Evolutionary conservation across 2,888 invertebrate genomes (phyloP), one percentile per base, ranked within the genome.

Genomic region (Tillus elongatus): DNA sequence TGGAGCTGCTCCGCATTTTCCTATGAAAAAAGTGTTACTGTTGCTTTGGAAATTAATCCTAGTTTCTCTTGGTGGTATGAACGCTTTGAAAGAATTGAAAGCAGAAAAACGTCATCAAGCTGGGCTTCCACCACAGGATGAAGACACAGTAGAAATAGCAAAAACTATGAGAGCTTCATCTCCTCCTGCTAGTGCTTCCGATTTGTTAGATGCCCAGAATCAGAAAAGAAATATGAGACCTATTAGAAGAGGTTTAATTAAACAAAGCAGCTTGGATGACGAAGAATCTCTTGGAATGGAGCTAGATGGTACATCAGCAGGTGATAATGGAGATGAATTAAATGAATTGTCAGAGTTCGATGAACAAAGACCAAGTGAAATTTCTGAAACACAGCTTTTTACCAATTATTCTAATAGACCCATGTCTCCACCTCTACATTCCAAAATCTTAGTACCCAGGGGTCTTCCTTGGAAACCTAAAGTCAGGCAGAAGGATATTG

Each of bases 11-110:
- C 92, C 96, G 10, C 95, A 97, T 69, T 97, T 93, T 68, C 98
- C 98, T 2, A 96, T 98, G 80, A 96, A 95, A 63, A 99, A 98
- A 69, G 89, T 97, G 6, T 71, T 99, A 11, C 69, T 99, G 32
- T 69, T 98, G 11, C 64, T 96, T 2, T 98, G 98, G 98, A 98
- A 98, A 70, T 77, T 91, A 6, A 77, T 96, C 39, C 70, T 99
- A 35, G 81, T 95, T 2, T 84, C 88, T 9, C 70, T 98, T 33
- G 98, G 98, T 13, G 97, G 96, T 4, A 88, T 89, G 57, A 79
- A 83, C 40, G 80, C 82, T 37, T 68, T 96, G 15, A 82, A 83
- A 54, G 76, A 79, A 47, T 67, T 84, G 35, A 95, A 95, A 68
- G 58, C 70, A 38, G 72, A 71, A 42, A 76, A 82, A 49, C 70